phyloP scores from a whole-genome alignment of 2,888 invertebrate species.

The Tipula confusa region DNA sequence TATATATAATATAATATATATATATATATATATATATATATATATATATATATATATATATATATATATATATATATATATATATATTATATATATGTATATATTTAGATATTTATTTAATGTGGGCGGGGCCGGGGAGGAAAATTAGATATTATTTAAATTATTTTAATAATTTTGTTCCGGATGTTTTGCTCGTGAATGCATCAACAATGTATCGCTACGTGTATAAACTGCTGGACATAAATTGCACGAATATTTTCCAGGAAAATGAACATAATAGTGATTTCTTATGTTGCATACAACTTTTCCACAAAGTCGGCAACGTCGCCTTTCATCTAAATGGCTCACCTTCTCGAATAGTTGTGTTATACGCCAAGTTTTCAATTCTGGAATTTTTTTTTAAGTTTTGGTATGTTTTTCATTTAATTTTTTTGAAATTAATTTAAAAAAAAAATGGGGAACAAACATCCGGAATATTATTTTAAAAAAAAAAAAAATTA shows the following conservation, averaged over 20 bases:
- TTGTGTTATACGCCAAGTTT: slow-evolving; percentile 56
- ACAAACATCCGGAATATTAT: slow-evolving; percentile 28
- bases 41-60: background rate
- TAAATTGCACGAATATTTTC: slow-evolving; percentile 56
- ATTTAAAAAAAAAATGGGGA: background rate
- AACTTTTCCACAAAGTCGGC: slow-evolving; percentile 58
- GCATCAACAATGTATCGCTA: slow-evolving; percentile 56
- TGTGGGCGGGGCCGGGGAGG: slow-evolving; percentile 32
- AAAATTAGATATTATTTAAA: background rate
- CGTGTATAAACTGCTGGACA: slow-evolving; percentile 58
- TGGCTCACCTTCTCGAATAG: slow-evolving; percentile 57
- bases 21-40: too few relatives aligned
- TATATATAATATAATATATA: too few relatives aligned
- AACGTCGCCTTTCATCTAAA: slow-evolving; percentile 56
- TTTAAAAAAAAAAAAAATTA: background rate
- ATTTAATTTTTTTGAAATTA: slow-evolving; percentile 30
- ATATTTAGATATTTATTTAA: slow-evolving; percentile 32
- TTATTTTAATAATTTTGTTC: slow-evolving; percentile 33
- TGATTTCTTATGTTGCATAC: slow-evolving; percentile 60
- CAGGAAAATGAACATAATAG: slow-evolving; percentile 59
- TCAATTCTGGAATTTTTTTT: slow-evolving; percentile 53
- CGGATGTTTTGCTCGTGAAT: slow-evolving; percentile 57
- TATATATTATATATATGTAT: slow-evolving; percentile 32
- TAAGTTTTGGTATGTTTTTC: slow-evolving; percentile 5
- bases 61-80: slow-evolving; percentile 33